phyloP scores from a whole-genome alignment of 2,113 vertebrate genomes.

The Pangasianodon gigas region DNA sequence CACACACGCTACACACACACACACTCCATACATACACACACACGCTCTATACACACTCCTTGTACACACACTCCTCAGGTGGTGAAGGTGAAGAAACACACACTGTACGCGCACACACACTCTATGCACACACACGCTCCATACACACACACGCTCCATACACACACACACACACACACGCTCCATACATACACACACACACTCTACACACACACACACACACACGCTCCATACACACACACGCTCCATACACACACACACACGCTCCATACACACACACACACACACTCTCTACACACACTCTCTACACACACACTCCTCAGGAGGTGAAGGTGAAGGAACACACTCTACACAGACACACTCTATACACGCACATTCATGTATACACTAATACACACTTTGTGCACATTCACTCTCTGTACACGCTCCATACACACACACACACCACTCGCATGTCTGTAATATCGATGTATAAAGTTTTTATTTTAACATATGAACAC shows the following conservation, averaged over 20 bases:
- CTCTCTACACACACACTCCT: background rate
- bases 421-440: background rate
- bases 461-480: background rate
- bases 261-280: background rate
- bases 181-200: background rate
- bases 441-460: background rate
- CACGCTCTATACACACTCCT: background rate
- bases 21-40: background rate
- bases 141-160: background rate
- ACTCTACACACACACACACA: background rate
- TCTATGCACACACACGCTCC: background rate
- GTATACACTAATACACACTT: background rate
- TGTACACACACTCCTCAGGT: background rate
- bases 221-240: background rate
- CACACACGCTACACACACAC: constrained; percentile 62
- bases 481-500: background rate
- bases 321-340: too few species aligned
- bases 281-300: background rate
- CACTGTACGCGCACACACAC: too few species aligned
- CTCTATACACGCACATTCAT: background rate
- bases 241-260: background rate
- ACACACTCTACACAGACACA: background rate
- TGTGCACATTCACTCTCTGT: background rate
- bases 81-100: background rate
- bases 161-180: background rate